Evolutionary conservation across 2,113 vertebrate genomes (phyloP).

Genomic region (Enhydra lutris): DNA sequence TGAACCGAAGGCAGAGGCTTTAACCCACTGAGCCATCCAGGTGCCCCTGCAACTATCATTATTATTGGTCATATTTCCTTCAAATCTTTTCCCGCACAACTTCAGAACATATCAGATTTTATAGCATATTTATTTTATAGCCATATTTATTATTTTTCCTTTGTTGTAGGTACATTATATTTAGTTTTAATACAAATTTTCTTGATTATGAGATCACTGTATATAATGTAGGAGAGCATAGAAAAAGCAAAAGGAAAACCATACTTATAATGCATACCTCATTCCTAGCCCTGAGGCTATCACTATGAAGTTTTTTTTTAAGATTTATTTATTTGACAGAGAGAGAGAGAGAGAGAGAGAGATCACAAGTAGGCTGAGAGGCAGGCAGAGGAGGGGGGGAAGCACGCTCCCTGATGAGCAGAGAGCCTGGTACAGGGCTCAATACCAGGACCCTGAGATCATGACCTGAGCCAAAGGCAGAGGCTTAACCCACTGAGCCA

Average conservation of each 20-base stretch:
- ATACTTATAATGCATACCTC: not conserved
- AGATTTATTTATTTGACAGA: too few relatives aligned
- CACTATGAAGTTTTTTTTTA: not conserved
- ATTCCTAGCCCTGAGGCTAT: not conserved
- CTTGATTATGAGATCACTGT: not conserved
- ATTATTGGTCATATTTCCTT: not conserved
- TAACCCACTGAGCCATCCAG: too few relatives aligned
- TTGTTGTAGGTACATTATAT: not conserved
- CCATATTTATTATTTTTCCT: not conserved
- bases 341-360: too few relatives aligned
- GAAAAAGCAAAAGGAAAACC: not conserved
- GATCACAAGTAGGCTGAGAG: too few relatives aligned
- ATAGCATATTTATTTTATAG: not conserved
- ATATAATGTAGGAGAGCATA: not conserved
- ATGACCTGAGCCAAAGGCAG: too few relatives aligned
- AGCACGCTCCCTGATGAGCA: too few relatives aligned
- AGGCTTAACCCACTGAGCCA: too few relatives aligned
- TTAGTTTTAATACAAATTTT: not conserved
- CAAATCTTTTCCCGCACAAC: not conserved
- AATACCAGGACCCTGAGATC: too few relatives aligned
- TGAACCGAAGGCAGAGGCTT: too few relatives aligned
- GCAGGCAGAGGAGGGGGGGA: too few relatives aligned
- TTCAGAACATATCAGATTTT: conserved; percentile 13
- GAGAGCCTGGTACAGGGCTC: too few relatives aligned
- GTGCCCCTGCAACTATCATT: not conserved